Evolutionary conservation across 1,140 invertebrate species (phyloP).

Genomic region (Drusus annulatus): DNA sequence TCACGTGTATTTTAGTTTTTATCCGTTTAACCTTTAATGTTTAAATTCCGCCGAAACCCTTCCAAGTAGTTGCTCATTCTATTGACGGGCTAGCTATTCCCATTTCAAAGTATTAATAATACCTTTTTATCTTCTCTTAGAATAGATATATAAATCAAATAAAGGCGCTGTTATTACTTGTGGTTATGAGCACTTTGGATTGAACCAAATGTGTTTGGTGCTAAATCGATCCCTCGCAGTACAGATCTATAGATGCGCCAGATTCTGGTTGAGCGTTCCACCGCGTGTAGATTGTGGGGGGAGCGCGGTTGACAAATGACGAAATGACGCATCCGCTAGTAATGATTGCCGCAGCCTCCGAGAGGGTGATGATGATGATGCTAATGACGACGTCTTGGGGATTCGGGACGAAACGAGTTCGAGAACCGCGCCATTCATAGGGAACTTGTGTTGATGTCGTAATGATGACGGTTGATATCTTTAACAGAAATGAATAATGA

Average conservation of each 20-base stretch:
- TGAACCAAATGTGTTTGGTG: slow-evolving; percentile 1
- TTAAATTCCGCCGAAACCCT: too few species aligned
- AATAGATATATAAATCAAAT: too few species aligned
- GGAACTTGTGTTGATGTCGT: not conserved
- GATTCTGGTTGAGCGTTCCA: not conserved
- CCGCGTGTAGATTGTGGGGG: not conserved
- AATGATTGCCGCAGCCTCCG: not conserved
- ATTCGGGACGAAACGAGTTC: not conserved
- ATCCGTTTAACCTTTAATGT: too few species aligned
- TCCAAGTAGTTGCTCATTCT: too few species aligned
- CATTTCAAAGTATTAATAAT: too few species aligned
- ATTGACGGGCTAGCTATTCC: too few species aligned
- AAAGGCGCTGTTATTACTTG: too few species aligned
- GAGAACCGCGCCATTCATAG: not conserved
- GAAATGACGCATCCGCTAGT: not conserved
- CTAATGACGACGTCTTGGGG: not conserved
- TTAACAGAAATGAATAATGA: not conserved
- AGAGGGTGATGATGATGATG: not conserved
- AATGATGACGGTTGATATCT: not conserved
- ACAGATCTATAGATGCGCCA: not conserved
- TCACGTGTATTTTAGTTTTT: too few species aligned
- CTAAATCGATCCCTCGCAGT: not conserved
- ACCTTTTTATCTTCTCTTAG: too few species aligned
- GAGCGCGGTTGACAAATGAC: slow-evolving; percentile 13
- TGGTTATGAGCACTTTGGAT: not conserved